A percentile compares a stretch with the other conserved stretches of the same genome.
Conservation (phyloP, 2,888 invertebrate species). For the Brachyptera risi region DNA sequence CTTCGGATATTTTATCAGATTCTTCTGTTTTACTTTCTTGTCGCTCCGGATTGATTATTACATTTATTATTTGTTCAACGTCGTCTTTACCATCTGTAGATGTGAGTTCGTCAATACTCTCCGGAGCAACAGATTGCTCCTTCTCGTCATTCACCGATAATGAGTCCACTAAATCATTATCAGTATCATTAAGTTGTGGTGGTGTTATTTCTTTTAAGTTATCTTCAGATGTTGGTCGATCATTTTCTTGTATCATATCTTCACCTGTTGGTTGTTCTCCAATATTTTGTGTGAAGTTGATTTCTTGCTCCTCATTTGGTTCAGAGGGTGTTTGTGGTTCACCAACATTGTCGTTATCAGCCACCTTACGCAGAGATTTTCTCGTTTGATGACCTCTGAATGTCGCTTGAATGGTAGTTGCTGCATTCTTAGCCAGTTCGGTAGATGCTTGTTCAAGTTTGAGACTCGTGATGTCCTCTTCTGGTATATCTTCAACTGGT, state of each 20-base stretch:
- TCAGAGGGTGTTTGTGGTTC: neutral
- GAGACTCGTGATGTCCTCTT: neutral
- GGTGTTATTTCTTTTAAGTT: neutral
- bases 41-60: neutral
- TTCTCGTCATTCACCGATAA: constrained; percentile 7
- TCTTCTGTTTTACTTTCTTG: neutral
- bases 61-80: neutral
- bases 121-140: neutral
- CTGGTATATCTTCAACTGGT: neutral
- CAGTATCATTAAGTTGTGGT: neutral
- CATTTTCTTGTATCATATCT: too few species aligned
- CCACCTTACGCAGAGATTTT: constrained; percentile 26
- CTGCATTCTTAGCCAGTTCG: constrained; percentile 19
- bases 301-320: neutral
- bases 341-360: neutral
- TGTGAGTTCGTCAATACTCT: neutral
- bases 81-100: neutral
- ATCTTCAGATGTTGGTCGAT: too few species aligned
- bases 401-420: constrained; percentile 33
- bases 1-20: neutral
- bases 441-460: neutral
- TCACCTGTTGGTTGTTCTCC: neutral
- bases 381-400: constrained; percentile 34
- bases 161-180: constrained; percentile 3
- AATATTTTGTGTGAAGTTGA: neutral